Conservation (phyloP, 2,888 invertebrate species). For the Diplolepis rosae region DNA sequence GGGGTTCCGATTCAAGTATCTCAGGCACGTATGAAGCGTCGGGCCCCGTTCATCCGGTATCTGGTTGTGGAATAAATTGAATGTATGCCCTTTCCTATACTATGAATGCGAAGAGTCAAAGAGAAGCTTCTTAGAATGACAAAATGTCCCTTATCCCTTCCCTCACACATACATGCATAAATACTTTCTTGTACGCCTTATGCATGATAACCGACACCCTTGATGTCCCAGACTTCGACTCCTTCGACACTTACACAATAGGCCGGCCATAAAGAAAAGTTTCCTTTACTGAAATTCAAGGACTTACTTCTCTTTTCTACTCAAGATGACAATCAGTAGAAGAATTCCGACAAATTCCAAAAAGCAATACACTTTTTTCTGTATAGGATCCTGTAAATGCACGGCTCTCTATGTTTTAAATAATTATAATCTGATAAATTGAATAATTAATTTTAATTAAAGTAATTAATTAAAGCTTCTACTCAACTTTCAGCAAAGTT, state of each 20-base stretch:
- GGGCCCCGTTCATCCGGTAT: constrained; percentile 65
- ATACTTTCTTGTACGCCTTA: constrained; percentile 41
- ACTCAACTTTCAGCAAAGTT: too few species aligned
- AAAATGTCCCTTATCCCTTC: constrained; percentile 51
- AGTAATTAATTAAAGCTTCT: too few species aligned
- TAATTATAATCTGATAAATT: too few species aligned
- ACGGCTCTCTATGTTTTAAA: too few species aligned
- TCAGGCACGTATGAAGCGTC: constrained; percentile 57
- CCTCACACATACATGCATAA: constrained; percentile 10
- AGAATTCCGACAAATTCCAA: background rate
- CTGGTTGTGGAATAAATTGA: constrained; percentile 66
- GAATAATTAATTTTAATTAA: too few species aligned
- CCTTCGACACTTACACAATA: background rate
- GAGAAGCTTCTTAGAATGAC: constrained; percentile 60
- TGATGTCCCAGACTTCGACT: constrained; percentile 6
- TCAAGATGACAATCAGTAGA: background rate
- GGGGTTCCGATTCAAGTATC: constrained; percentile 40
- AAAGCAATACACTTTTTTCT: background rate
- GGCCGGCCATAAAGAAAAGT: background rate
- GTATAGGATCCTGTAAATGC: background rate
- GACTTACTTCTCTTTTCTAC: background rate
- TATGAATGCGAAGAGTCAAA: constrained; percentile 40
- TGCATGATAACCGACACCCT: constrained; percentile 45
- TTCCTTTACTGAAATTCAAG: background rate
- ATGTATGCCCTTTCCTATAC: constrained; percentile 45